Evolutionary conservation across 2,888 invertebrate species (phyloP), one percentile per base, ranked within the genome.

Genomic region (Cerastis rubricosa): DNA sequence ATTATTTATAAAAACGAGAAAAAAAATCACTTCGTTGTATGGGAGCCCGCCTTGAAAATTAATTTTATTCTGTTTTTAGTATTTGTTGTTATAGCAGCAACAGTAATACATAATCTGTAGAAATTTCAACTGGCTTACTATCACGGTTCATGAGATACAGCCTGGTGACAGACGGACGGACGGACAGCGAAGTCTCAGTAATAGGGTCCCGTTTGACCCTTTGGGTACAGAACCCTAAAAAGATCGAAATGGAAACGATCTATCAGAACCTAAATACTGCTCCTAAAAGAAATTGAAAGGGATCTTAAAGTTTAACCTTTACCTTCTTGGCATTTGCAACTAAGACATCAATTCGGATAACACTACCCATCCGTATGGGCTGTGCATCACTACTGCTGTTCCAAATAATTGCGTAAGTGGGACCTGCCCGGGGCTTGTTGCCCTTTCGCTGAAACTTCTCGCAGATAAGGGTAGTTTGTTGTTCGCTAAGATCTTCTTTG

Each of bases 391-490:
- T 67, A 80, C 65, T 89, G 88, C 79, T 87, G 70, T 51, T 69
- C 68, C 71, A 88, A 87, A 91, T 93, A 92, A 93, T 92, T 92
- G 92, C 91, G 91, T 92, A 92, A 93, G 91, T 91, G 90, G 91
- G 89, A 90, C 92, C 92, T 91, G 66, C 80, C 78, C 70, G 54
- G 19, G 84, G 84, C 73, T 61, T 80, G 85, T 86, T 81, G 89
- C 88, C 90, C 88, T 90, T 90, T 88, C 84, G 81, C 72, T 81
- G 81, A 82, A 90, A 86, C 90, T 90, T 89, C 91, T 90, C 81
- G 74, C 76, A 91, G 93, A 93, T 94, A 94, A 94, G 93, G 89
- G 89, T 88, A 91, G 91, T 91, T 91, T 92, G 91, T 91, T 92
- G 91, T 92, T 91, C 84, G 77, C 87, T 71, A 86, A 90, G 93